These are phyloP conservation scores for Plestiodon gilberti DNA, from an alignment of 2,113 vertebrate genomes.

Conservation along the genomic window DNA sequence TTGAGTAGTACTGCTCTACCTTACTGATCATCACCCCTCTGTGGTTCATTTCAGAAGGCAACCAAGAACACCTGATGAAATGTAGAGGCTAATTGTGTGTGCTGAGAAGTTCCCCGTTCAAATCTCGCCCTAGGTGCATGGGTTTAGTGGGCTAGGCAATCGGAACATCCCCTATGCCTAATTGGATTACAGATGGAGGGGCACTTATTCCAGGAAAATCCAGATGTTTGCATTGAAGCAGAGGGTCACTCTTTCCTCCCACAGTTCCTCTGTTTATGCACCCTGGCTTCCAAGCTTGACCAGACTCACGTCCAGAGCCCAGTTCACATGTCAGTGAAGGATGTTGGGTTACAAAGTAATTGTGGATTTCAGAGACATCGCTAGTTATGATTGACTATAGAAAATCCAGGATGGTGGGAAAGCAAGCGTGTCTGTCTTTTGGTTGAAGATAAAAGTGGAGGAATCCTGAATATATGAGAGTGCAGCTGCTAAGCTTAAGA, in stretches of 20 bases:
- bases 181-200: too few relatives aligned
- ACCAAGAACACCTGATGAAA: not conserved
- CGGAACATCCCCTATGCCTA: too few relatives aligned
- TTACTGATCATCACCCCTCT: too few relatives aligned
- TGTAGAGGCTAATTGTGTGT: not conserved
- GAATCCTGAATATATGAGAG: constrained; percentile 1
- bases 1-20: too few relatives aligned
- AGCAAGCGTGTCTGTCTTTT: constrained; percentile 17
- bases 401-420: constrained; percentile 41
- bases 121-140: not conserved
- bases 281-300: too few relatives aligned
- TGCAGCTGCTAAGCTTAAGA: constrained; percentile 18
- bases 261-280: too few relatives aligned
- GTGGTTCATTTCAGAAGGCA: not conserved
- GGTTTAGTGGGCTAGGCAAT: too few relatives aligned
- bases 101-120: not conserved
- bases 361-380: not conserved
- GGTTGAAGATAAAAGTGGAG: constrained; percentile 36
- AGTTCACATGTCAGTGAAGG: too few relatives aligned
- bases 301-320: too few relatives aligned
- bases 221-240: too few relatives aligned
- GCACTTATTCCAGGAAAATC: too few relatives aligned
- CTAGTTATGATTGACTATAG: constrained; percentile 43
- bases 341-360: not conserved
- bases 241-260: too few relatives aligned